These are phyloP conservation scores for Apodemia zela DNA, from an alignment of 2,888 invertebrate species.

Conservation along the genomic window DNA sequence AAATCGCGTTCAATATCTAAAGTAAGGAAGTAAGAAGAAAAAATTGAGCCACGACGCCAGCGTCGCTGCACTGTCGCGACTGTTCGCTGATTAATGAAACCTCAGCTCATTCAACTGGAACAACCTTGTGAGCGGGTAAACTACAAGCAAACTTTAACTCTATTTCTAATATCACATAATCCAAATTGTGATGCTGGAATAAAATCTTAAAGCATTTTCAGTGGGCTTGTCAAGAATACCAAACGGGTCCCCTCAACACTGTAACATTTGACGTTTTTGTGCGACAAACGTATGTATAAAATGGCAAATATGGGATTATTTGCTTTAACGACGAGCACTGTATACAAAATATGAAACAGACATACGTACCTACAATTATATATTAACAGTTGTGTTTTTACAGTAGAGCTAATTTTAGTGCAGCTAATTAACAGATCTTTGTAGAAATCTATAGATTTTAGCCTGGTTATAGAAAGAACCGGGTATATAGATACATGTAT, in stretches of 20 bases:
- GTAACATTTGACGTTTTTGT: constrained; percentile 80
- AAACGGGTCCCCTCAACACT: constrained; percentile 76
- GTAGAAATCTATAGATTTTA: too few relatives aligned
- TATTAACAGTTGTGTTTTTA: background rate
- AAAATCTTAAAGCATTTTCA: constrained; percentile 20
- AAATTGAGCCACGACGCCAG: constrained; percentile 73
- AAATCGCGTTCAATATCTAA: constrained; percentile 77
- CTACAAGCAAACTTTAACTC: constrained; percentile 30
- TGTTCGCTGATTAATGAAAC: constrained; percentile 76
- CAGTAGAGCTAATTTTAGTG: background rate
- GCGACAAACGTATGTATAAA: constrained; percentile 67
- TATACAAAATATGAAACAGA: background rate
- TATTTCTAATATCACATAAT: constrained; percentile 13
- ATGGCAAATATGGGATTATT: constrained; percentile 68
- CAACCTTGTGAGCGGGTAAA: constrained; percentile 36
- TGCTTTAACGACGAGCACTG: constrained; percentile 29
- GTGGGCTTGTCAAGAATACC: constrained; percentile 57
- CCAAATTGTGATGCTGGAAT: constrained; percentile 22
- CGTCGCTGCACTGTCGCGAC: constrained; percentile 75
- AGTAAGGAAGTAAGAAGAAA: constrained; percentile 76
- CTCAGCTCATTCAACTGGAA: constrained; percentile 65
- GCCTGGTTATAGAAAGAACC: too few relatives aligned
- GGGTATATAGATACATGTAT: too few relatives aligned
- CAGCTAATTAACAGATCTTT: too few relatives aligned
- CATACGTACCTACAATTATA: background rate